Percentiles rank a stretch among this genome's conserved stretches.
phyloP scores from a whole-genome alignment of 2,888 invertebrate species.

The Cerastoderma edule region DNA sequence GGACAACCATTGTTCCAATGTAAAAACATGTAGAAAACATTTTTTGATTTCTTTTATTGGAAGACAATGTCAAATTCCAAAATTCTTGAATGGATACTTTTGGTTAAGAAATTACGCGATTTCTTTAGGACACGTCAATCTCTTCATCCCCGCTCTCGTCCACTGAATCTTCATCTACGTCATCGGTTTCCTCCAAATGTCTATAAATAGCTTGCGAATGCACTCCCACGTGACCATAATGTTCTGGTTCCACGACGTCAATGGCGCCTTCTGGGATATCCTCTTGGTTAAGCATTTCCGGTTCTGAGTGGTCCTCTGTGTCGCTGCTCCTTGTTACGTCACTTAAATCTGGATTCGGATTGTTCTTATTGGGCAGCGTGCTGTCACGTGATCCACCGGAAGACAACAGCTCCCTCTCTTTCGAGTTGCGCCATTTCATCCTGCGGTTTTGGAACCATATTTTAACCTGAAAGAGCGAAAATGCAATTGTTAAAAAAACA shows the following conservation, averaged over 20 bases:
- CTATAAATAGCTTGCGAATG: slow-evolving; percentile 56
- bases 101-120: no score
- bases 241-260: slow-evolving; percentile 1
- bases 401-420: slow-evolving; percentile 96
- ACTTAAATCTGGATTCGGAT: slow-evolving; percentile 96
- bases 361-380: slow-evolving; percentile 97
- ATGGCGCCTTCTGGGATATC: slow-evolving; percentile 44
- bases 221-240: slow-evolving; percentile 52
- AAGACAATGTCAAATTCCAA: no score
- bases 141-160: slow-evolving; percentile 78
- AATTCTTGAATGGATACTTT: no score
- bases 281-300: slow-evolving; percentile 46
- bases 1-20: no score
- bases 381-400: slow-evolving; percentile 97
- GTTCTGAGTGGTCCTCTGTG: slow-evolving; percentile 54
- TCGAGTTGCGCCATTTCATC: slow-evolving; percentile 99
- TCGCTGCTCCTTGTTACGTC: slow-evolving; percentile 85
- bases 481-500: no score
- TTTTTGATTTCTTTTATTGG: no score
- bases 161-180: slow-evolving; percentile 62
- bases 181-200: slow-evolving; percentile 59
- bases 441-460: slow-evolving; percentile 98
- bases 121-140: slow-evolving; percentile 74
- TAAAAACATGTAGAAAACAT: no score
- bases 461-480: slow-evolving; percentile 87